phyloP scores from a whole-genome alignment of 2,113 vertebrate species.

The Colossoma macropomum region DNA sequence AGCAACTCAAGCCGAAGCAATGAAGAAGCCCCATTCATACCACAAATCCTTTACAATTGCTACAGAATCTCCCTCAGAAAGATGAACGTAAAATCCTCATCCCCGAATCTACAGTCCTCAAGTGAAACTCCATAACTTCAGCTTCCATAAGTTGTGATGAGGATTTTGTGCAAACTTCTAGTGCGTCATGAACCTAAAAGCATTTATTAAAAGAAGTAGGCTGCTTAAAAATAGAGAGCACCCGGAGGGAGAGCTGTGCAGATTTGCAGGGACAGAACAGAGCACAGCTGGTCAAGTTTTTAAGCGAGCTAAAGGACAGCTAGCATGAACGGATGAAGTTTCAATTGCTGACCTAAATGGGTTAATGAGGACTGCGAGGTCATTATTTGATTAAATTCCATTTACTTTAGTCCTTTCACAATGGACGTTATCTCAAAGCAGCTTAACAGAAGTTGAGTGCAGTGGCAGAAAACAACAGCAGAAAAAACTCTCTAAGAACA shows the following conservation, averaged over 20 bases:
- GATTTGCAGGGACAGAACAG: slow-evolving; percentile 60
- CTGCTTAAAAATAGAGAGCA: slow-evolving; percentile 79
- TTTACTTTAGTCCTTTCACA: background rate
- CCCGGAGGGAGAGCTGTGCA: slow-evolving; percentile 67
- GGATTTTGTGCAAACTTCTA: slow-evolving; percentile 55
- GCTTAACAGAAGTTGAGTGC: background rate
- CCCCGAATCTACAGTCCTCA: background rate
- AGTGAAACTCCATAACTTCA: slow-evolving; percentile 28
- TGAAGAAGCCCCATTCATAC: background rate
- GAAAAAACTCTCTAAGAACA: no score
- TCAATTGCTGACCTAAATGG: background rate
- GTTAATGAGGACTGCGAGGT: background rate
- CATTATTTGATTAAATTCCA: background rate
- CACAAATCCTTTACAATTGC: background rate
- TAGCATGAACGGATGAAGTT: background rate
- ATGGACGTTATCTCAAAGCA: background rate
- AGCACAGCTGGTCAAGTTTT: slow-evolving; percentile 60
- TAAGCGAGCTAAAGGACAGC: slow-evolving; percentile 39
- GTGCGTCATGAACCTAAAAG: slow-evolving; percentile 70
- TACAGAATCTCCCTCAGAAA: background rate
- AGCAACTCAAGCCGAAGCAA: background rate
- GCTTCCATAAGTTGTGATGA: slow-evolving; percentile 36
- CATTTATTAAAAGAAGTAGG: slow-evolving; percentile 80
- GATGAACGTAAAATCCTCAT: background rate
- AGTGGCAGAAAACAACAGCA: no score